Base-by-base conservation (phyloP, 2,113 vertebrate genomes). In the Phaethornis superciliosus region DNA sequence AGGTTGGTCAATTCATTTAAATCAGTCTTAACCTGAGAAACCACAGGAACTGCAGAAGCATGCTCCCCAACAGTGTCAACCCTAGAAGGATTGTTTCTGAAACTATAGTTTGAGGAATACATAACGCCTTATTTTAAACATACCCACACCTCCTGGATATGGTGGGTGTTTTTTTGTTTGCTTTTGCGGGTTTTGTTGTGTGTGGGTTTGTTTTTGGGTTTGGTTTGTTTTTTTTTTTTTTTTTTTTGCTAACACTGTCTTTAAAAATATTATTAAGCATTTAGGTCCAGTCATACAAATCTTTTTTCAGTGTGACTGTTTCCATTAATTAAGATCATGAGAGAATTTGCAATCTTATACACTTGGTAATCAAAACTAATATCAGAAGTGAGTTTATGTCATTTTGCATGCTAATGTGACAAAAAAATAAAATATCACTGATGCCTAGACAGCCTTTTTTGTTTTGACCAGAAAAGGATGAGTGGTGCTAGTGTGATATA, bases 291-390 rank as follows among this genome's bases (percentile, higher is more conserved):
- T 92, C 63, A 24, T 82, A 80, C 44, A 93, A 87, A 95, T 91
- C 91, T 59, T 65, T 92, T 78, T 90, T 84, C 32, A 91, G 15
- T 81, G 59, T 47, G 80, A 70, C 85, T 88, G 74, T 91, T 95
- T 86, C 78, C 67, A 76, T 87, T 30, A 79, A 80, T 88, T 95
- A 95, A 91, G 88, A 96, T 95, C 95, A 54, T 74, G 76, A 95
- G 81, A 88, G 40, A 78, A 88, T 96, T 95, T 95, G 46, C 32
- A 80, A 85, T 58, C 46, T 95, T 87, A 91, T 86, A 64, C 67
- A 64, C 69, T 93, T 87, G 92, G 81, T 96, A 96, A 97, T 96
- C 94, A 95, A 95, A 92, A 94, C 69, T 74, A 59, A 81, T 94
- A 88, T 40, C 58, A 67, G 81, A 88, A 93, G 91, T 54, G 49